Evolutionary conservation across 2,888 invertebrate genomes (phyloP), one percentile per base, ranked within the genome.

Genomic region (Drosophila mulleri): DNA sequence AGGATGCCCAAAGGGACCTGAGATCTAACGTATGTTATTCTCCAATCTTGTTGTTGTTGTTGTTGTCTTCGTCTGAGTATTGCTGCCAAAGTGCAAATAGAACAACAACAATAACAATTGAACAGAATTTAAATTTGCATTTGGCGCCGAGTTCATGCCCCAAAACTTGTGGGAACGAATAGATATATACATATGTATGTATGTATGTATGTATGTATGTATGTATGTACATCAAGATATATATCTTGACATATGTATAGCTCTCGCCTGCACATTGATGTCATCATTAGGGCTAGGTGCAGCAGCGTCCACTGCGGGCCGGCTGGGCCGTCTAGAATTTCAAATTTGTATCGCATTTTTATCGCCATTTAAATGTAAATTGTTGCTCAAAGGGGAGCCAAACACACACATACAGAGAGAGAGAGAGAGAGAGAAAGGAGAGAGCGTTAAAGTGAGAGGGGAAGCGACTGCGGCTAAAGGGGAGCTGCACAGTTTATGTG

Each of bases 101-200:
- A 87, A 89, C 85, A 84, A 69, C 74, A 87, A 88, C 74, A 88
- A 90, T 90, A 91, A 90, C 90, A 91, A 90, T 85, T 83, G 91
- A 90, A 91, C 80, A 83, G 91, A 90, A 91, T 90, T 90, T 90
- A 91, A 91, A 90, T 90, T 90, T 90, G 89, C 90, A 91, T 90
- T 90, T 89, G 86, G 42, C 23, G 45, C 14, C 23, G 6, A 45
- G 45, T 14, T 45, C 45, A 23, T 23, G 45, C 18, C 39, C 37
- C 37, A 39, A 53, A 37, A 32, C 14, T 12, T 4, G 16, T 26
- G 50, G 41, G 12, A 57, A 56, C 18, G 8, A 8, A 16, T 7
- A 18, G n/a, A 29, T 18, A 26, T 41, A 18, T 12, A 41, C 29
- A 14, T 18, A 29, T 29, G 14, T 29, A 5, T 18, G 18, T 29